phyloP scores from a whole-genome alignment of 2,113 vertebrate genomes.

The Macrotus californicus region DNA sequence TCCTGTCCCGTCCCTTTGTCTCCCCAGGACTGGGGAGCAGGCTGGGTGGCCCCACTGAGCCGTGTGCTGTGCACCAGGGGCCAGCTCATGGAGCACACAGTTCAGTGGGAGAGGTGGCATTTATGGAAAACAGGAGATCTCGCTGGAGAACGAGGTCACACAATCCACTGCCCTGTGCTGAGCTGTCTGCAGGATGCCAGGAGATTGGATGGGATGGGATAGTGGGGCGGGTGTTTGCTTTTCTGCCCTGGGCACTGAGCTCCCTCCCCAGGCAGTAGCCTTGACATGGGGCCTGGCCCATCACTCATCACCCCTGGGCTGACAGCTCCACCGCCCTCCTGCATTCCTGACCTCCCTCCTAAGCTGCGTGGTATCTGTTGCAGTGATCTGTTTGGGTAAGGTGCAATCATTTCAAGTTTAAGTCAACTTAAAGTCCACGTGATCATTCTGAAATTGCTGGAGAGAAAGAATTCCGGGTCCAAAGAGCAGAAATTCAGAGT shows the following conservation, averaged over 20 bases:
- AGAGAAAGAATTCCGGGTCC: background rate
- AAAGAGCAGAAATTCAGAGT: background rate
- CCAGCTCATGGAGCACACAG: background rate
- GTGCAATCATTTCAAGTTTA: background rate
- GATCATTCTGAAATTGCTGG: background rate
- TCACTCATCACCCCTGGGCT: no score
- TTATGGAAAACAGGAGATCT: rapidly evolving
- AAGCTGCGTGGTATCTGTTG: background rate
- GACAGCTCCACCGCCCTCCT: background rate
- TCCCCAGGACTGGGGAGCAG: background rate
- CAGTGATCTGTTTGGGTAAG: rapidly evolving
- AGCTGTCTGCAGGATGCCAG: no score
- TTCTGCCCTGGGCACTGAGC: background rate
- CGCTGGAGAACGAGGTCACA: background rate
- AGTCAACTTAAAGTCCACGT: background rate
- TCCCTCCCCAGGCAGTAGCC: background rate
- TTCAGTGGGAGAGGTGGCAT: background rate
- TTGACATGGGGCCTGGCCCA: background rate
- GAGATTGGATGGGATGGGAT: rapidly evolving
- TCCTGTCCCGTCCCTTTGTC: background rate
- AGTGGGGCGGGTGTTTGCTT: background rate
- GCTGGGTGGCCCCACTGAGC: background rate
- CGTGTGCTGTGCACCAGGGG: rapidly evolving
- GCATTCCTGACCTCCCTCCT: background rate
- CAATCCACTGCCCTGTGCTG: rapidly evolving